Evolutionary conservation across 35 echinoderm and acorn worm species (phyloP).

Genomic region (Apostichopus japonicus): DNA sequence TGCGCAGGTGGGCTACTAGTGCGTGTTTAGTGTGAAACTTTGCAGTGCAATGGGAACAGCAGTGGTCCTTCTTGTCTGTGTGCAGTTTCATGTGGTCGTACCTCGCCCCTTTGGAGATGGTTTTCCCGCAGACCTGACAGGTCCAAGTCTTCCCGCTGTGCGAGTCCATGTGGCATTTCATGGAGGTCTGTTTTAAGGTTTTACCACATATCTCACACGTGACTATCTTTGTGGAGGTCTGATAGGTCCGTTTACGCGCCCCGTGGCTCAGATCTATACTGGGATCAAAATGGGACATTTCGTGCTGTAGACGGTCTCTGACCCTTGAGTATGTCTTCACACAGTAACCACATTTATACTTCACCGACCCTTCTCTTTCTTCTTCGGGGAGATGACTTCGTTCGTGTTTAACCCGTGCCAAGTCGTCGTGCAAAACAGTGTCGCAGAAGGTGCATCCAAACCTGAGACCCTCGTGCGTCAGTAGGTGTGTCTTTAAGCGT

Average conservation of each 20-base stretch:
- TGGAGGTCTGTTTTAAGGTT: background rate
- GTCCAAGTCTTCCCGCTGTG: conserved; percentile 29
- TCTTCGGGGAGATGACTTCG: background rate
- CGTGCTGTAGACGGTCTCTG: conserved; percentile 12
- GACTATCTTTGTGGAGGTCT: background rate
- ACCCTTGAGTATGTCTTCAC: conserved; percentile 14
- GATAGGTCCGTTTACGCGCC: background rate
- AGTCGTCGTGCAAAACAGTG: background rate
- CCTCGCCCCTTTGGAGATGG: background rate
- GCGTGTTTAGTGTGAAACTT: conserved; percentile 29
- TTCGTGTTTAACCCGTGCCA: background rate
- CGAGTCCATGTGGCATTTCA: conserved; percentile 9
- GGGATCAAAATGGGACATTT: conserved; percentile 36
- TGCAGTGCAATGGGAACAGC: background rate
- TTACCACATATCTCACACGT: conserved; percentile 13
- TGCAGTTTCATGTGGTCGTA: conserved; percentile 21
- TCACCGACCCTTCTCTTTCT: background rate
- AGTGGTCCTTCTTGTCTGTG: background rate
- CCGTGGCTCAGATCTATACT: conserved; percentile 35
- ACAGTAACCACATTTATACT: conserved; percentile 30
- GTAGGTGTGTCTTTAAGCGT: background rate
- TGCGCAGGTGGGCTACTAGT: background rate
- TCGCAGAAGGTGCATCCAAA: background rate
- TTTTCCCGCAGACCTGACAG: conserved; percentile 18
- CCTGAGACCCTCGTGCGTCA: background rate